Base-by-base conservation (phyloP, 2,888 invertebrate species). In the Conus canariensis region DNA sequence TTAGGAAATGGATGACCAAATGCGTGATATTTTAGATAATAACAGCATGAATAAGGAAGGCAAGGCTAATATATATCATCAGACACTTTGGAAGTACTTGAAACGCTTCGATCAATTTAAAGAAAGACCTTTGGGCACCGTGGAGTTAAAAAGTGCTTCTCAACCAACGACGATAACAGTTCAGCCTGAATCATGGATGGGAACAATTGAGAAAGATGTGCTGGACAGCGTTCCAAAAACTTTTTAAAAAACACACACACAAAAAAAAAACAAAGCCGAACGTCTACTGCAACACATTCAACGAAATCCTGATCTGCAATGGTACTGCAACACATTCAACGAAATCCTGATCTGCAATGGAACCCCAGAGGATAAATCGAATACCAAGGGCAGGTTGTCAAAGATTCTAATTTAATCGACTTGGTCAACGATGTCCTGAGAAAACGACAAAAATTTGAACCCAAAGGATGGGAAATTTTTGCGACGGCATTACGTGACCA, bases 91-190 rank as follows among this genome's bases (percentile, higher is more conserved):
- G 56, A 45, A 58, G 70, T 74, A 14, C 25, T n/a, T 67, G 70
- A 70, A 45, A 67, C 67, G 87, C 30, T 85, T 85, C 19, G 85
- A 25, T n/a, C 85, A 85, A 14, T 59, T 58, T 85, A 85, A 22
- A 22, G 60, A 85, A 19, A 85, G 59, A 60, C 59, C 85, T n/a
- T 14, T 85, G 6, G 85, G 85, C 5, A 59, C 59, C 1, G 59
- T 85, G 85, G 22, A 10, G 85, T 6, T 85, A 6, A 85, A 58
- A 58, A 58, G 6, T 12, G 16, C n/a, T 7, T 16, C 83, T 19
- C 56, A 64, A 16, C 64, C 64, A 64, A 14, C 16, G 6, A 64
- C 19, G 16, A 22, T 19, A 22, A 58, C 56, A 58, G 19, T 9
- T 19, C 56, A 58, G 1, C 6, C 16, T 19, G 56, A 14, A 58